Evolutionary conservation across 2,113 vertebrate genomes (phyloP).

Genomic region (Hemichromis elongatus): DNA sequence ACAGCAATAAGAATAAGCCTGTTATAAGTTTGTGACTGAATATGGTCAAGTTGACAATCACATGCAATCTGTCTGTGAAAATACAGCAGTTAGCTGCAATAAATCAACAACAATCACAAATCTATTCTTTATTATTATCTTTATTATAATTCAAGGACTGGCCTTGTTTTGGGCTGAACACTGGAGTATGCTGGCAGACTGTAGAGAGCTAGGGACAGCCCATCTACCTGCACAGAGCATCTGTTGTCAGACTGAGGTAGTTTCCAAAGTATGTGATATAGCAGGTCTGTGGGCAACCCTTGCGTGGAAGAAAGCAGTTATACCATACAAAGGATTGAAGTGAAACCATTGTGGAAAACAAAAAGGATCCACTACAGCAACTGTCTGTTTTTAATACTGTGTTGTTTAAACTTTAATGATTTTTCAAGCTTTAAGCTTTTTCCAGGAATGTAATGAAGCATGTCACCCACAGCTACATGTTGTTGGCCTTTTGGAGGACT

Average conservation of each 20-base stretch:
- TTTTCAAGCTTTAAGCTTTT: neutral
- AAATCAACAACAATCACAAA: neutral
- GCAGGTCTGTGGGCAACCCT: neutral
- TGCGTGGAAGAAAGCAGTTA: neutral
- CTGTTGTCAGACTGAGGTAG: neutral
- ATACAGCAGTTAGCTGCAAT: neutral
- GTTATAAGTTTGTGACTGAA: neutral
- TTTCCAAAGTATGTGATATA: neutral
- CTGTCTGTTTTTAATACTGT: neutral
- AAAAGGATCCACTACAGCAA: neutral
- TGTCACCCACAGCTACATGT: neutral
- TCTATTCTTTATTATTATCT: too few relatives aligned
- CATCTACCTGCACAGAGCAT: neutral
- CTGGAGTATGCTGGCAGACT: neutral
- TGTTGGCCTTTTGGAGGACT: neutral
- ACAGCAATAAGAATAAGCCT: neutral
- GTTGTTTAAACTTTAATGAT: neutral
- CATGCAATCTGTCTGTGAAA: neutral
- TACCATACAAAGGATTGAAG: neutral
- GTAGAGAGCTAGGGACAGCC: neutral
- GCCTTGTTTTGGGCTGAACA: neutral
- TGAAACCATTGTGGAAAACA: neutral
- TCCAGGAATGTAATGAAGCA: neutral
- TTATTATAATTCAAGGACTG: neutral
- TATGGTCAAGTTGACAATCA: neutral